Evolutionary conservation across 2,888 invertebrate species (phyloP), one percentile per base, ranked within the genome.

Genomic region (Dascillus cervinus): DNA sequence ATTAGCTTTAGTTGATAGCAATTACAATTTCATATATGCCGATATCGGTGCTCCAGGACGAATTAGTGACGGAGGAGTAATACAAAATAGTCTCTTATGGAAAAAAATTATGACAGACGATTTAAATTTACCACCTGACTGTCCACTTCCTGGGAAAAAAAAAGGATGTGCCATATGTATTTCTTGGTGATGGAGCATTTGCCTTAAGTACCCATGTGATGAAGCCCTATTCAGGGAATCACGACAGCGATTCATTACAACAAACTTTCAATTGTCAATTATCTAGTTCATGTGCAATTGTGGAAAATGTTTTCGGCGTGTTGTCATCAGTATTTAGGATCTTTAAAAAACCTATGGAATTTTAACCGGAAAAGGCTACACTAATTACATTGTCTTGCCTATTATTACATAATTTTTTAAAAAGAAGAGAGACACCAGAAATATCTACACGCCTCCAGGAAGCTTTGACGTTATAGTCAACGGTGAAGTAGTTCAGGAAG

Each of bases 371-470:
- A 25, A 51, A 36, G 43, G 52, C 47, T 9, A 8, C 50, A 21
- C 3, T 43, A 35, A 13, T 56, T 20, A 49, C 48, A 15, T 52
- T 52, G 50, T 53, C 53, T 15, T 53, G 56, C 46, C 36, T 52
- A 32, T 29, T 49, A 32, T 36, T 56, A 35, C 55, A 58, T 33
- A 47, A 51, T 27, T 50, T 45, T 36, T 29, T 50, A 19, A 38
- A 47, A 28, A 46, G 39, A 39, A 52, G 41, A 31, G 12, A 32
- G 22, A 29, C 36, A 26, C 53, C 12, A 26, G 40, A 32, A 19
- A 30, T 11, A 27, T 46, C 24, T 51, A 53, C 44, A 6, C 17
- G 4, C 17, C 17, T 17, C 17, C 17, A 6, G 8, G 8, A 17
- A 17, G 5, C 8, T 17, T 17, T 17, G 17, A 17, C 8, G 4